These are phyloP conservation scores for Caenorhabditis sp. DNA, from an alignment of 2,888 invertebrate species.

Conservation along the genomic window DNA sequence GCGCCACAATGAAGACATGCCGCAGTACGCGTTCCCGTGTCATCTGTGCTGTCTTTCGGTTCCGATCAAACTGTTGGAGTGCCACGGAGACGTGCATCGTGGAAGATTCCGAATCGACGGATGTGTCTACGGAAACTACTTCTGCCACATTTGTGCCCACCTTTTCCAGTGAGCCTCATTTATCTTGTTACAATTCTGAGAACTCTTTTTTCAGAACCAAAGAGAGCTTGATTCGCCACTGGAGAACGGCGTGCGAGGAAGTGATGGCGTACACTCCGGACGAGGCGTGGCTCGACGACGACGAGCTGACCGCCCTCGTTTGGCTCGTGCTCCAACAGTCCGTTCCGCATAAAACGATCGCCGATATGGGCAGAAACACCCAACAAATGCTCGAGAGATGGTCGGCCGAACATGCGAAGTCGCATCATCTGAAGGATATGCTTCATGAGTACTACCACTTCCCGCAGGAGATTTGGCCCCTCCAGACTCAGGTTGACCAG, in stretches of 20 bases:
- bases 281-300: slow-evolving; percentile 8
- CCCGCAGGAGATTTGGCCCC: slow-evolving; percentile 42
- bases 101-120: slow-evolving; percentile 32
- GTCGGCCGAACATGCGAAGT: slow-evolving; percentile 1
- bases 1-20: not conserved
- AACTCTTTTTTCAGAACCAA: not conserved
- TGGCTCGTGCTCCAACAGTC: slow-evolving; percentile 29
- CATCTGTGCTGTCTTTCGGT: slow-evolving; percentile 19
- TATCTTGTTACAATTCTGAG: no score
- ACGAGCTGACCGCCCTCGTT: slow-evolving; percentile 14
- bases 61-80: slow-evolving; percentile 27
- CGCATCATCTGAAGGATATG: not conserved
- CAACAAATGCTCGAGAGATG: slow-evolving; percentile 2
- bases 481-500: not conserved
- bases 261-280: slow-evolving; percentile 7
- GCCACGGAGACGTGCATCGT: slow-evolving; percentile 47
- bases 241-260: slow-evolving; percentile 16
- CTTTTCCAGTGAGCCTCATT: slow-evolving; percentile 13
- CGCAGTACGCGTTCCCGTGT: not conserved
- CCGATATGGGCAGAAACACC: slow-evolving; percentile 1
- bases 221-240: slow-evolving; percentile 1
- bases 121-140: slow-evolving; percentile 18
- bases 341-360: slow-evolving; percentile 3
- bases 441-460: slow-evolving; percentile 13
- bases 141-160: slow-evolving; percentile 22